Percentiles rank a stretch among this genome's conserved stretches.
Conservation (phyloP, 1,140 invertebrate genomes). For the Leptinotarsa undecemlineata region DNA sequence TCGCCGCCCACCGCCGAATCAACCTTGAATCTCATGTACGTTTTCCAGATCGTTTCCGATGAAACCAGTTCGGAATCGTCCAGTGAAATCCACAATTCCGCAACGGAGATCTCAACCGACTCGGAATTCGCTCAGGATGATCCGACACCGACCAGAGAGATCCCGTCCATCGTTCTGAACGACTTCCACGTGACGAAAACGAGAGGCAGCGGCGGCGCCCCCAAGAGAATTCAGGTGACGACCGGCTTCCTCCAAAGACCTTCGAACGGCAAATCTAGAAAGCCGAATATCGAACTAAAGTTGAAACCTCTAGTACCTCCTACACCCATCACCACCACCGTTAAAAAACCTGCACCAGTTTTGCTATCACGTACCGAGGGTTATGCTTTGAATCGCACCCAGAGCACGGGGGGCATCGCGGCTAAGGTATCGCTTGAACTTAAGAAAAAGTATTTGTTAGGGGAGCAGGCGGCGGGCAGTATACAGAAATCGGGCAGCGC, state of each 20-base stretch:
- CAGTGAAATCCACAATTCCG: slow-evolving; percentile 76
- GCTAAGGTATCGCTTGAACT: slow-evolving; percentile 83
- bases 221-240: slow-evolving; percentile 67
- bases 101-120: slow-evolving; percentile 88
- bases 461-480: slow-evolving; percentile 63
- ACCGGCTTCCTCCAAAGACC: slow-evolving; percentile 47
- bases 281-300: slow-evolving; percentile 56
- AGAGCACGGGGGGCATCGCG: slow-evolving; percentile 83
- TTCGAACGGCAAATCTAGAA: slow-evolving; percentile 37
- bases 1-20: background rate
- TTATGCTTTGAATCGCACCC: slow-evolving; percentile 77
- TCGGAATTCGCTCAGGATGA: slow-evolving; percentile 87
- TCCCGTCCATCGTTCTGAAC: slow-evolving; percentile 69
- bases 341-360: slow-evolving; percentile 51
- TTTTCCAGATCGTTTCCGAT: slow-evolving; percentile 70
- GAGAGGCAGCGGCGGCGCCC: slow-evolving; percentile 53
- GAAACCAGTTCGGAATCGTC: slow-evolving; percentile 68
- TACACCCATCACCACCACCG: slow-evolving; percentile 50
- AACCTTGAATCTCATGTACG: background rate
- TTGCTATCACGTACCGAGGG: slow-evolving; percentile 65
- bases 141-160: slow-evolving; percentile 68
- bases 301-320: slow-evolving; percentile 59
- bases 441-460: slow-evolving; percentile 81
- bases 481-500: slow-evolving; percentile 84
- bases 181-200: slow-evolving; percentile 61